phyloP scores from a whole-genome alignment of 2,797 vertebrate species.

The Brotula barbata region DNA sequence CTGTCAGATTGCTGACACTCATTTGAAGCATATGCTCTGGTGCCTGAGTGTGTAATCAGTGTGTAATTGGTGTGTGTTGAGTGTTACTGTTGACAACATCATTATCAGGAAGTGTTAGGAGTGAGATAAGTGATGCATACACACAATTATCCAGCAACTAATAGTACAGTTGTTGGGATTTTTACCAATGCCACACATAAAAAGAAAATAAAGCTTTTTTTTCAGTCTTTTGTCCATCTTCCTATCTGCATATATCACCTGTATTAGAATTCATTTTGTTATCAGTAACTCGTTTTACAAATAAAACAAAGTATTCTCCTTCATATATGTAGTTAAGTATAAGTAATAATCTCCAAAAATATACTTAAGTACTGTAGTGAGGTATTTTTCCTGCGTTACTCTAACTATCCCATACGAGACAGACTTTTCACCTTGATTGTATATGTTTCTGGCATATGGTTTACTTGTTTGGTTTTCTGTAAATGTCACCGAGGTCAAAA shows the following conservation, averaged over 20 bases:
- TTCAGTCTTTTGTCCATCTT: too few relatives aligned
- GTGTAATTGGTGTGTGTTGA: conserved; percentile 15
- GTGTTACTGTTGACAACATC: not conserved
- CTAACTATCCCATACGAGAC: not conserved
- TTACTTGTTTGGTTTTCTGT: conserved; percentile 14
- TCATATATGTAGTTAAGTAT: too few relatives aligned
- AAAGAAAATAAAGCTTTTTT: too few relatives aligned
- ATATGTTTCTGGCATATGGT: conserved; percentile 17
- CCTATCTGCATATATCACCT: too few relatives aligned
- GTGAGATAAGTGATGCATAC: not conserved
- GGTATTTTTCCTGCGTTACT: too few relatives aligned
- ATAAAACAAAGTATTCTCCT: too few relatives aligned
- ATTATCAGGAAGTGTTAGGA: not conserved
- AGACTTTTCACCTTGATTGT: not conserved
- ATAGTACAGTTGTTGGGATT: too few relatives aligned
- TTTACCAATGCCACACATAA: too few relatives aligned
- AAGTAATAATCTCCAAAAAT: too few relatives aligned
- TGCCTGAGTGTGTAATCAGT: conserved; percentile 8
- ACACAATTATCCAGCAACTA: not conserved
- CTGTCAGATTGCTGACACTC: conserved; percentile 32
- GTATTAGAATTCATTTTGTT: too few relatives aligned
- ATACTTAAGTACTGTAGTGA: too few relatives aligned
- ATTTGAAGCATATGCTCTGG: conserved; percentile 20
- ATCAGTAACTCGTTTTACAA: too few relatives aligned
- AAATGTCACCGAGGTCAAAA: conserved; percentile 46